phyloP scores from a whole-genome alignment of 1,140 invertebrate genomes.

The Drosophila kohkoa region DNA sequence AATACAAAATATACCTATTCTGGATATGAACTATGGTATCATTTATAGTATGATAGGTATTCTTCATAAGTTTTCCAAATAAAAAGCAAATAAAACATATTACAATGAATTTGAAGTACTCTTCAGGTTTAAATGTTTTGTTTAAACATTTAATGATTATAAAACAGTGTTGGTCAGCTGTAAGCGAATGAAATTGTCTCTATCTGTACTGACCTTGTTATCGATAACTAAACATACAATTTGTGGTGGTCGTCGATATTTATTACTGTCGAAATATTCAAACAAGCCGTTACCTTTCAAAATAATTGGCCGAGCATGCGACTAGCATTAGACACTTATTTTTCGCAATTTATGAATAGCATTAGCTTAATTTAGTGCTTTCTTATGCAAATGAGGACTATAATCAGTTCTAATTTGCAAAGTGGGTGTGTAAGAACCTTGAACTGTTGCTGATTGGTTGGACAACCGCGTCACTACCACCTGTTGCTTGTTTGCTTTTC shows the following conservation, averaged over 20 bases:
- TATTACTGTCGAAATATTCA: background rate
- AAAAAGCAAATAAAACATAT: no score
- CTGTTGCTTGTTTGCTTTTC: constrained; percentile 59
- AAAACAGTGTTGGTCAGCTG: constrained; percentile 36
- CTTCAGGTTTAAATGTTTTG: background rate
- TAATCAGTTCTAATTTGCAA: constrained; percentile 43
- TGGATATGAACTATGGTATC: background rate
- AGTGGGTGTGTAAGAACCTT: constrained; percentile 16
- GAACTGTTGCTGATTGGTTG: constrained; percentile 26
- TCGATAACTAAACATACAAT: background rate
- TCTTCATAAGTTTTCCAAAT: no score
- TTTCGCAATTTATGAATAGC: background rate
- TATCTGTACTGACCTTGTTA: background rate
- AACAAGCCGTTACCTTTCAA: constrained; percentile 14
- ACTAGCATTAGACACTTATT: constrained; percentile 26
- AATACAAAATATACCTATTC: background rate
- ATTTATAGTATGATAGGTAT: background rate
- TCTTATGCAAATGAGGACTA: constrained; percentile 58
- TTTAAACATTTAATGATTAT: background rate
- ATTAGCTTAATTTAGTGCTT: constrained; percentile 59
- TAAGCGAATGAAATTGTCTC: background rate
- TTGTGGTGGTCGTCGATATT: constrained; percentile 24
- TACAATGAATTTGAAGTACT: no score
- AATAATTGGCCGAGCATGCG: background rate
- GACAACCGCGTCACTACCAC: constrained; percentile 44